A percentile compares a stretch with the other conserved stretches of the same genome.
Conservation (phyloP, 2,113 vertebrate genomes). For the Strix aluco region DNA sequence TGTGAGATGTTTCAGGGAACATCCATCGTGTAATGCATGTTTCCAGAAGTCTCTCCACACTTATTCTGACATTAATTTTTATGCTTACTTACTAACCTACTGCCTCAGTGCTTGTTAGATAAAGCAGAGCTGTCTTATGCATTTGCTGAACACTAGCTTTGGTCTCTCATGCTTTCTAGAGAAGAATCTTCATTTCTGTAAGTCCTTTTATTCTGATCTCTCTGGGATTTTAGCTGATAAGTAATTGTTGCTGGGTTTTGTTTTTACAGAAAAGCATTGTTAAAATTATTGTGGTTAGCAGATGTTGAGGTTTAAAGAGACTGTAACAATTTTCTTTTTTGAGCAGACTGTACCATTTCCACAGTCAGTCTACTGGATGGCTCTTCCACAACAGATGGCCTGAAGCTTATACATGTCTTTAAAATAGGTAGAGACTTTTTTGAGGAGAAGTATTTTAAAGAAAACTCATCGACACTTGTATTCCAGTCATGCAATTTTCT, state of each 20-base stretch:
- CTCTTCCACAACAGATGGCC: neutral
- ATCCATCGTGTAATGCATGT: neutral
- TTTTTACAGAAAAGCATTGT: neutral
- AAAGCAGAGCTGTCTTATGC: neutral
- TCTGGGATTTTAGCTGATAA: neutral
- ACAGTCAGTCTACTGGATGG: neutral
- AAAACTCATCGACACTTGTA: neutral
- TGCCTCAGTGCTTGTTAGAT: neutral
- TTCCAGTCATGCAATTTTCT: fast-evolving
- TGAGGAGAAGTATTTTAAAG: neutral
- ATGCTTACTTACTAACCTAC: neutral
- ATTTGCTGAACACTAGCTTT: neutral
- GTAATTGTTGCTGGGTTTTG: neutral
- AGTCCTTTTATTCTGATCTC: neutral
- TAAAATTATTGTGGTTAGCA: neutral
- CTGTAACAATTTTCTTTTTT: neutral
- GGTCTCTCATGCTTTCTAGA: neutral
- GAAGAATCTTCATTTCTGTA: neutral
- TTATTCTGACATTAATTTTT: neutral
- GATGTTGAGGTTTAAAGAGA: neutral
- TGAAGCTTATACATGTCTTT: neutral
- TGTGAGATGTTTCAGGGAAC: neutral
- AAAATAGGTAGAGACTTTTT: neutral
- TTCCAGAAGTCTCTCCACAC: neutral
- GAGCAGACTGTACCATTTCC: neutral